Base-by-base conservation (phyloP, 2,797 vertebrate genomes). In the Lacerta agilis region DNA sequence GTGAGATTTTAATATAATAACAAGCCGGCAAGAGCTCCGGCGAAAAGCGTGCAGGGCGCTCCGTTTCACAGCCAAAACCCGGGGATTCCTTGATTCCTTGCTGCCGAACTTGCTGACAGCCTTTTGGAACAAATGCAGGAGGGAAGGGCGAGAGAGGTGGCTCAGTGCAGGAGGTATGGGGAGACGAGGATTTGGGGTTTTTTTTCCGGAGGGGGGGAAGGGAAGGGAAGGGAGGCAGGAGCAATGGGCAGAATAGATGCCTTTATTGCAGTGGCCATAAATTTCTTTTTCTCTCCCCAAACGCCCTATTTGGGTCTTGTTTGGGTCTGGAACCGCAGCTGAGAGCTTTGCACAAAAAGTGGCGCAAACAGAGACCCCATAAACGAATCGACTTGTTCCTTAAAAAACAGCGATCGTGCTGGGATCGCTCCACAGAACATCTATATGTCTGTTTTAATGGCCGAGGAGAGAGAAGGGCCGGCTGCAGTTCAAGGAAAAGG, bases 211-310 rank as follows among this genome's bases (percentile, higher is more conserved):
- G 49, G 3, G 38, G 33, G 10, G 61, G n/a, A 13, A 45, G 45
- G 49, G 49, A 49, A 55, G 61, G n/a, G 9, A 4, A 41, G 27
- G 11, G 45, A 23, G 33, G 23, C 38, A 85, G 86, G 67, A 66
- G 69, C 36, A 5, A 80, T 83, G 83, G 90, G 76, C 80, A 71
- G 90, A 92, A 86, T 79, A 87, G 85, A 91, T 43, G 88, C 66
- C 86, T 94, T 87, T 93, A 94, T 95, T 96, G 95, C 95, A 94
- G 95, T 94, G 79, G 92, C 95, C 90, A 95, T 96, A 96, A 94
- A 96, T 96, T 93, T 91, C 80, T 41, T 23, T 45, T 9, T 33
- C 25, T 18, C 5, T n/a, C 11, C 11, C 69, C 69, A 10, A 66
- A 11, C 13, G 66, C 66, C 80, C 1, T 7, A 5, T 43, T 61